These are phyloP conservation scores for Vultur gryphus DNA, from an alignment of 2,797 vertebrate genomes.

Conservation along the genomic window DNA sequence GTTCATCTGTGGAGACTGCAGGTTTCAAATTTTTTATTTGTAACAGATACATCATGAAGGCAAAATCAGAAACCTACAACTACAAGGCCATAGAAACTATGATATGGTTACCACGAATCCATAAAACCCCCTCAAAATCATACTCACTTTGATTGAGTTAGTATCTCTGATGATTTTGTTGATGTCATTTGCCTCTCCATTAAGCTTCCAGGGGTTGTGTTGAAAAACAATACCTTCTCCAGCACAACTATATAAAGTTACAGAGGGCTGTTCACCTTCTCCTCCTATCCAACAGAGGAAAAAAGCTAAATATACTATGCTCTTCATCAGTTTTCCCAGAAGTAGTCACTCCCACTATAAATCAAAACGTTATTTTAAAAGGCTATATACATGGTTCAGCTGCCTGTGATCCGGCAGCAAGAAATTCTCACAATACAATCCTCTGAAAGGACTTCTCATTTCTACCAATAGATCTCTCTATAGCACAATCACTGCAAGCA, in stretches of 20 bases:
- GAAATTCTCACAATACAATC: neutral
- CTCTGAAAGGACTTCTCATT: neutral
- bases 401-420: neutral
- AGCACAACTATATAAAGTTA: constrained; percentile 91
- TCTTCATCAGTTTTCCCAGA: neutral
- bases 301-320: neutral
- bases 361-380: neutral
- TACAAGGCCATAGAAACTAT: neutral
- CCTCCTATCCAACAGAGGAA: constrained; percentile 64
- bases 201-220: constrained; percentile 87
- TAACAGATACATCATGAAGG: neutral
- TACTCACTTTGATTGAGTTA: constrained; percentile 88
- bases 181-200: constrained; percentile 86
- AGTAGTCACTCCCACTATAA: neutral
- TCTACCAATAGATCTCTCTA: neutral
- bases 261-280: constrained; percentile 77
- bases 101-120: neutral
- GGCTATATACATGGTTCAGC: neutral
- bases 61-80: neutral
- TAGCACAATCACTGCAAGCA: neutral
- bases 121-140: neutral
- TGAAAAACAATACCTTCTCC: constrained; percentile 92
- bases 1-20: neutral
- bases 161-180: constrained; percentile 89
- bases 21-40: neutral